These are phyloP conservation scores for Theocolax elegans DNA, from an alignment of 1,140 invertebrate species.

Conservation along the genomic window DNA sequence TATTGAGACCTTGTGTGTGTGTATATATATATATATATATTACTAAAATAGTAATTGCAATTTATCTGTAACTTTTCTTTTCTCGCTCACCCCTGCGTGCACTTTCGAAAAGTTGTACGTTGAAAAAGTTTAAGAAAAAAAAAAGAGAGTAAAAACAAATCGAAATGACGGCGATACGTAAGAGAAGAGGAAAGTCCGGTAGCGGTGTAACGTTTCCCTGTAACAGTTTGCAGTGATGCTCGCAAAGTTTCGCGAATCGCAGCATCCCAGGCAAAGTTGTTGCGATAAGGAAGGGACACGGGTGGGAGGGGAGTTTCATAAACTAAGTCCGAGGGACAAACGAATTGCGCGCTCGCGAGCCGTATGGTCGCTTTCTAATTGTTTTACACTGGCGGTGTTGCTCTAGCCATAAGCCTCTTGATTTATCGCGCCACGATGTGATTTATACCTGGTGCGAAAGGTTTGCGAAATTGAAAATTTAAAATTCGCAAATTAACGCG, in stretches of 20 bases:
- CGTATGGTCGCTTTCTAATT: background rate
- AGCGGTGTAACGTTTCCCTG: background rate
- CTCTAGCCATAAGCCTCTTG: conserved; percentile 8
- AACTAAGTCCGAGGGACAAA: background rate
- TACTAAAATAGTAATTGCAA: no score
- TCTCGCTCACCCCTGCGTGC: no score
- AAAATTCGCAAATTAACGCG: background rate
- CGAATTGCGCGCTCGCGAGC: background rate
- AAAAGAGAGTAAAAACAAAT: no score
- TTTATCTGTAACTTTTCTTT: no score
- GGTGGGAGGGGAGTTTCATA: background rate
- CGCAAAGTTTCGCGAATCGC: background rate
- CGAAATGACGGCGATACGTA: no score
- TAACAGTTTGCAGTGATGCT: background rate
- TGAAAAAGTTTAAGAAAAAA: no score
- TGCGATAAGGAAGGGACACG: background rate
- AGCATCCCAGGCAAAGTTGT: background rate
- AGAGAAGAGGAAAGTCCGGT: no score
- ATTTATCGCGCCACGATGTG: background rate
- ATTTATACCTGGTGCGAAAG: conserved; percentile 8
- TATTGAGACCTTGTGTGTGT: no score
- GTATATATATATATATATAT: no score
- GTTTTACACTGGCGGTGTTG: background rate
- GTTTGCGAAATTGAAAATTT: conserved; percentile 12
- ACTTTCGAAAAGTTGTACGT: no score